Evolutionary conservation across 2,797 vertebrate species (phyloP).

Genomic region (Gymnocypris eckloni): DNA sequence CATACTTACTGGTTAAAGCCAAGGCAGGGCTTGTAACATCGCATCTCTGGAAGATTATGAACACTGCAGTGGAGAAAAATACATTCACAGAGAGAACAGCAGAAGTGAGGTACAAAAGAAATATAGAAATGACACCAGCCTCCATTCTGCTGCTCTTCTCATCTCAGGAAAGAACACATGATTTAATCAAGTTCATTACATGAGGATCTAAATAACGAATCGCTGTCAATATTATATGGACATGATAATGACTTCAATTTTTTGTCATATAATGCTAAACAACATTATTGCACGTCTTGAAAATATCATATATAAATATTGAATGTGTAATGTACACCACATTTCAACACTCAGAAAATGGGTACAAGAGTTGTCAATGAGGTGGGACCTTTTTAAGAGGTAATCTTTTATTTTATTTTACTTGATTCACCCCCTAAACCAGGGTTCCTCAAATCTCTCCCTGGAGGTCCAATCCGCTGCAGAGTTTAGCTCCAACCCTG

Average conservation of each 20-base stretch:
- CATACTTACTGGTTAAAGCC: constrained; percentile 31
- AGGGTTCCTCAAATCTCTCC: too few species aligned
- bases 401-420: too few species aligned
- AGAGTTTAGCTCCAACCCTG: too few species aligned
- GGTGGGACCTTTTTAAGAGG: too few species aligned
- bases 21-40: constrained; percentile 17
- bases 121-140: constrained; percentile 5
- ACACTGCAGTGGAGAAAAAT: neutral
- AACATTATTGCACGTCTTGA: neutral
- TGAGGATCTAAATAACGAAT: neutral
- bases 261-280: neutral
- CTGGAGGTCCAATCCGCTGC: too few species aligned
- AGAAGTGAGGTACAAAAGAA: neutral
- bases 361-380: neutral
- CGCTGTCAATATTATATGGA: neutral
- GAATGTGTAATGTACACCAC: neutral
- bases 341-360: neutral
- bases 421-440: neutral
- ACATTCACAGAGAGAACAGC: neutral
- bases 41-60: neutral
- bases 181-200: neutral
- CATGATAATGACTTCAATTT: too few species aligned
- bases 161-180: constrained; percentile 42
- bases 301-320: neutral
- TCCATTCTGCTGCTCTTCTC: constrained; percentile 36